Conservation (phyloP, 2,113 vertebrate genomes). For the Siniperca chuatsi region DNA sequence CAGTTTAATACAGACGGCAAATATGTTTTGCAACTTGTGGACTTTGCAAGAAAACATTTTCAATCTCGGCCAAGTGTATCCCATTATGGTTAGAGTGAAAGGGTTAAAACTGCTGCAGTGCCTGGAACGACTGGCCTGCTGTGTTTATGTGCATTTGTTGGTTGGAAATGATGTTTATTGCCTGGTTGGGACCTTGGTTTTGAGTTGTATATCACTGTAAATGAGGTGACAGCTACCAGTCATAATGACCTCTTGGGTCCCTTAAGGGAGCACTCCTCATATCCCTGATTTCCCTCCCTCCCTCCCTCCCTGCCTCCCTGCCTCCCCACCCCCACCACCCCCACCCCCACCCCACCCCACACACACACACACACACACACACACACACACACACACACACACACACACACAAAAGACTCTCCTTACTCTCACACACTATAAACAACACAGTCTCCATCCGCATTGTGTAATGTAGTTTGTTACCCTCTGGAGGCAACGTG, state of each 20-base stretch:
- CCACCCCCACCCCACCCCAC: too few species aligned
- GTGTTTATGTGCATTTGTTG: slow-evolving; percentile 51
- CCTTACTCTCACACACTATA: slow-evolving; percentile 21
- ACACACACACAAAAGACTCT: slow-evolving; percentile 10
- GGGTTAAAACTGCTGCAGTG: slow-evolving; percentile 30
- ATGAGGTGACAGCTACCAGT: slow-evolving; percentile 58
- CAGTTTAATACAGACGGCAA: background rate
- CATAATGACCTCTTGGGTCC: slow-evolving; percentile 34
- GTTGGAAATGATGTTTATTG: slow-evolving; percentile 56
- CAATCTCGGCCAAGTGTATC: background rate
- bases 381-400: slow-evolving; percentile 8
- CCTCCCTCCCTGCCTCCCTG: too few species aligned
- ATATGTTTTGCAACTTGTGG: background rate
- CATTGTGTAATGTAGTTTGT: slow-evolving; percentile 62
- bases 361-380: slow-evolving; percentile 2
- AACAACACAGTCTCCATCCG: slow-evolving; percentile 53
- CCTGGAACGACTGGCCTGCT: slow-evolving; percentile 17
- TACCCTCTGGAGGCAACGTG: slow-evolving; percentile 41
- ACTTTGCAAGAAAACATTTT: background rate
- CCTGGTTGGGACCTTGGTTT: slow-evolving; percentile 50
- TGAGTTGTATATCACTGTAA: slow-evolving; percentile 52
- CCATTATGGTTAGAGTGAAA: background rate
- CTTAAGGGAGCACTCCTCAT: slow-evolving; percentile 7
- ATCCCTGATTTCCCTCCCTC: background rate
- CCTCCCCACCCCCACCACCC: background rate